Evolutionary conservation across 1,140 invertebrate genomes (phyloP).

Genomic region (Danaus melanippus): DNA sequence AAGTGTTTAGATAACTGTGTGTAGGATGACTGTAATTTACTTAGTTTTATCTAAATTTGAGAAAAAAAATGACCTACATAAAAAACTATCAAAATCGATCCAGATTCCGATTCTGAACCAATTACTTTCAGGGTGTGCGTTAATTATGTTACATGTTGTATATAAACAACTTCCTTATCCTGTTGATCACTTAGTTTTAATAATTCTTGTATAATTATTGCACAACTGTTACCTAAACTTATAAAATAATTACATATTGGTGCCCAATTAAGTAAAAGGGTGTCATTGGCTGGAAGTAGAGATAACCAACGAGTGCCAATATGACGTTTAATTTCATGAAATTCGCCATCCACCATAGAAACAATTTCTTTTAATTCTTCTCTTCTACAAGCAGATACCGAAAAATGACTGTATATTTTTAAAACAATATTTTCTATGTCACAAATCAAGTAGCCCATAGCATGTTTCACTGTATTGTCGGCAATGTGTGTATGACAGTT

Average conservation of each 20-base stretch:
- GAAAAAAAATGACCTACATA: no score
- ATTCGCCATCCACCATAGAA: conserved; percentile 28
- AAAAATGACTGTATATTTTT: conserved; percentile 31
- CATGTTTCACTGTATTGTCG: conserved; percentile 25
- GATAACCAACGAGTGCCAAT: no score
- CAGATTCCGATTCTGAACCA: no score
- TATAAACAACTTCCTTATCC: conserved; percentile 2
- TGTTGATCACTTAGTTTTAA: conserved; percentile 5
- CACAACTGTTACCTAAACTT: no score
- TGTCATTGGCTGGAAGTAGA: no score
- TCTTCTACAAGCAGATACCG: conserved; percentile 24
- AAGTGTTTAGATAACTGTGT: no score
- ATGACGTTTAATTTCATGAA: conserved; percentile 31
- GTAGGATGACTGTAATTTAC: no score
- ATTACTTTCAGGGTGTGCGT: no score
- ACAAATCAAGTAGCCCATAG: conserved; percentile 26
- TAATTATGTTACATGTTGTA: no score
- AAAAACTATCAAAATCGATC: no score
- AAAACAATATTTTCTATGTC: conserved; percentile 32
- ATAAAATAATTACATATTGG: no score
- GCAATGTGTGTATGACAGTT: conserved; percentile 34
- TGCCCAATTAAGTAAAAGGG: background rate
- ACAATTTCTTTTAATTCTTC: conserved; percentile 34
- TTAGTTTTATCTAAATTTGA: no score
- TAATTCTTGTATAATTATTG: conserved; percentile 5